phyloP scores from a whole-genome alignment of 2,113 vertebrate species.

The Campylomormyrus tamandua region DNA sequence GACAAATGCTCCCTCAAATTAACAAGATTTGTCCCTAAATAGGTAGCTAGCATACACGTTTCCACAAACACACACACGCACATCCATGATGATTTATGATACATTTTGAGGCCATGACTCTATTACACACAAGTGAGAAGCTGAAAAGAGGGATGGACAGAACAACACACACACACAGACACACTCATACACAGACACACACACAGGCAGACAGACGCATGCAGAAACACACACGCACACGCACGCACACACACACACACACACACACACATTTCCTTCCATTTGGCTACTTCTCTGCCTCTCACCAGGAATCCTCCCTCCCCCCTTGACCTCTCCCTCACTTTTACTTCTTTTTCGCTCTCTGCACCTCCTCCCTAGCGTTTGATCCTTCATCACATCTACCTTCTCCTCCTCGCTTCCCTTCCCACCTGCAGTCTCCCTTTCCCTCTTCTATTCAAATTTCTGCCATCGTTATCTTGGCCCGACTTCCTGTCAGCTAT shows the following conservation, averaged over 20 bases:
- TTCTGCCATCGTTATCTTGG: conserved; percentile 25
- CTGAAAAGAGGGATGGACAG: not conserved
- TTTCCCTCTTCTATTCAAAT: conserved; percentile 29
- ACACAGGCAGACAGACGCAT: too few species aligned
- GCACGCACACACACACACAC: not conserved
- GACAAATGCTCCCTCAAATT: not conserved
- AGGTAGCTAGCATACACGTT: not conserved
- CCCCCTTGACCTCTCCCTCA: not conserved
- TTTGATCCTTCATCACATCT: not conserved
- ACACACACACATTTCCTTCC: not conserved
- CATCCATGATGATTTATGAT: not conserved
- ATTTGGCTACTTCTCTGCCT: not conserved
- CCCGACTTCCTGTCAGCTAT: conserved; percentile 35
- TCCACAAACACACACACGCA: conserved; percentile 5
- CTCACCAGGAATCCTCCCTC: not conserved
- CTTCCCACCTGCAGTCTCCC: not conserved
- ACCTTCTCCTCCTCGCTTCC: not conserved
- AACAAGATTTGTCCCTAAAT: not conserved
- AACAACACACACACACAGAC: not conserved
- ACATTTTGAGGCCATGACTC: not conserved
- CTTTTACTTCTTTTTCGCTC: not conserved
- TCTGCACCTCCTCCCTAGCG: not conserved
- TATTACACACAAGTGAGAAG: not conserved
- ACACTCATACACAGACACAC: not conserved
- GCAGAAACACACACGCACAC: not conserved